Evolutionary conservation across 2,113 vertebrate species (phyloP).

Genomic region (Dromas ardeola): DNA sequence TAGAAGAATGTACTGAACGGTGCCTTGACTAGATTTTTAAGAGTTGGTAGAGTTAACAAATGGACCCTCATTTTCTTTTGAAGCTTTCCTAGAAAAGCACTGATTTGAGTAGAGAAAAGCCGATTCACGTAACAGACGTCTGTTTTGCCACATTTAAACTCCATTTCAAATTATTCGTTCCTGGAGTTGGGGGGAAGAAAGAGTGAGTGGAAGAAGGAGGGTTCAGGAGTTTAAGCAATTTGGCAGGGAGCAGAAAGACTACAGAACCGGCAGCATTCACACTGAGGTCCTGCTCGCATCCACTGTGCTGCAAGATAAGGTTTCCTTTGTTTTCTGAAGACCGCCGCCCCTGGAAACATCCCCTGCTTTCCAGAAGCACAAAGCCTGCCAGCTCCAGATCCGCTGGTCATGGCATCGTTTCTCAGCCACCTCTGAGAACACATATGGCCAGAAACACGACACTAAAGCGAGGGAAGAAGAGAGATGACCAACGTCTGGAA

Average conservation of each 20-base stretch:
- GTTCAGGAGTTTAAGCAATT: not conserved
- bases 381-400: not conserved
- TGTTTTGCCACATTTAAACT: not conserved
- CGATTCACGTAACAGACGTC: fast-evolving
- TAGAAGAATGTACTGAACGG: not conserved
- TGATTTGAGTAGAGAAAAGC: not conserved
- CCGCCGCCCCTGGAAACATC: not conserved
- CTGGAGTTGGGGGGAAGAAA: not conserved
- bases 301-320: not conserved
- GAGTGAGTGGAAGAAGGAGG: not conserved
- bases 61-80: not conserved
- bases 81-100: not conserved
- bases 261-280: not conserved
- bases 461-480: not conserved
- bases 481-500: fast-evolving
- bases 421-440: not conserved
- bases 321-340: not conserved
- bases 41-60: not conserved
- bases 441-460: fast-evolving
- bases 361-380: not conserved
- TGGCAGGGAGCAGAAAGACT: not conserved
- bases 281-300: not conserved
- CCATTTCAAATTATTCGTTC: not conserved
- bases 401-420: not conserved
- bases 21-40: not conserved